Percentiles rank a stretch among this genome's conserved stretches.
Conservation (phyloP, 2,113 vertebrate species). For the Sylvilagus bachmani region DNA sequence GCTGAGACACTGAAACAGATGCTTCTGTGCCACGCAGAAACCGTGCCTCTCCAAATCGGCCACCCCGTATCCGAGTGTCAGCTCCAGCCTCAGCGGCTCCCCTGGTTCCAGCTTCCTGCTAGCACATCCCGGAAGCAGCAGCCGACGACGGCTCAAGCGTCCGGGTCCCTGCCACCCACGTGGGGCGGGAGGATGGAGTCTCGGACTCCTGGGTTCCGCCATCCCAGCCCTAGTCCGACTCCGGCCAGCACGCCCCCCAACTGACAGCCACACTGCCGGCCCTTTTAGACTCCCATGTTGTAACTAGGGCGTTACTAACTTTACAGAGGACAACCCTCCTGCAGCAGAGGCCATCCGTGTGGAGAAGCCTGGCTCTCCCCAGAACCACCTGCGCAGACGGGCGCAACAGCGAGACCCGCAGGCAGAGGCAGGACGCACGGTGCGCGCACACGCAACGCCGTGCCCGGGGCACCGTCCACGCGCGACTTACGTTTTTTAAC, state of each 20-base stretch:
- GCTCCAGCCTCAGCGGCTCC: no score
- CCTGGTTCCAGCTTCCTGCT: no score
- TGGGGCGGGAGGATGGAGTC: no score
- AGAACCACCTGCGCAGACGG: no score
- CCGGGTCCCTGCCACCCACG: no score
- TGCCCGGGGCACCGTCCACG: neutral
- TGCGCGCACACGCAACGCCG: neutral
- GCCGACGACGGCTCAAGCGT: no score
- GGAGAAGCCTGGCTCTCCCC: neutral
- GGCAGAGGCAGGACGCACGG: neutral
- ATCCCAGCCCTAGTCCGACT: no score
- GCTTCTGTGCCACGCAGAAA: neutral
- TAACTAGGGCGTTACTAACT: neutral
- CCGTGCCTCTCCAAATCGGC: neutral
- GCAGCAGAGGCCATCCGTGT: neutral
- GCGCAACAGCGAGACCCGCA: neutral
- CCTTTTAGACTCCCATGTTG: neutral
- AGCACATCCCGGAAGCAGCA: no score
- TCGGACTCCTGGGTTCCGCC: no score
- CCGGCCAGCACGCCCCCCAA: no score
- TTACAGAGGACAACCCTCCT: neutral
- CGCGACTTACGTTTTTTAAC: slow-evolving; percentile 95
- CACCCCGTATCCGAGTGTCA: no score
- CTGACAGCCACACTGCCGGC: neutral
- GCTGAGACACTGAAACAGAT: neutral